Evolutionary conservation across 2,888 invertebrate genomes (phyloP), one percentile per base, ranked within the genome.

Genomic region (Noctuana brunneofusca): DNA sequence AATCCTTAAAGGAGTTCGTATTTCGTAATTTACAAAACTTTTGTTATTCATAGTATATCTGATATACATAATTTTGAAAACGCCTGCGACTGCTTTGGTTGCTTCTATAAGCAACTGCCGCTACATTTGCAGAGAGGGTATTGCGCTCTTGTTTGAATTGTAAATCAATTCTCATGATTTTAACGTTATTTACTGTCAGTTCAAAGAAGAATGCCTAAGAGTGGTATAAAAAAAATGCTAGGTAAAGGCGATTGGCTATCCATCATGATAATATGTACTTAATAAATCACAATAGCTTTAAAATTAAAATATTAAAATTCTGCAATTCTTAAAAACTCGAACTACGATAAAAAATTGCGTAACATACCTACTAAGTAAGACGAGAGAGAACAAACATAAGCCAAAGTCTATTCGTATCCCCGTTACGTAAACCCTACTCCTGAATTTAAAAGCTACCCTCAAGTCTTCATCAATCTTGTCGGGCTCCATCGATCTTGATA

Each of bases 401-500:
- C 22, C 48, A 18, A n/a, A 12, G 14, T 41, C 20, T 41, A 1
- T 5, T 5, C 43, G 41, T 41, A 16, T 54, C 24, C 16, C 43
- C 16, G 16, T 56, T 56, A 58, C 57, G 48, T 49, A 49, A 49
- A 11, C 49, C 49, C 32, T 24, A 57, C 20, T 48, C 20, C 56
- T 32, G 16, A 56, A 58, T 58, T 49, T 49, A 58, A 56, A 56
- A 35, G 57, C 48, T 58, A 9, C 32, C 49, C 57, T 35, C 49
- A 58, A 58, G 57, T 49, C 35, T 11, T 35, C 48, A 58, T 58
- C 57, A 58, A 58, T 58, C 57, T 58, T 58, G 48, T 16, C 35
- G 49, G 35, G 49, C 22, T 30, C 49, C 48, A 58, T 58, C 57
- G 57, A 48, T 58, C 57, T 58, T 58, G 57, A 58, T 58, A 58